Evolutionary conservation across 1,140 invertebrate genomes (phyloP).

Genomic region (Drosophila willistoni): DNA sequence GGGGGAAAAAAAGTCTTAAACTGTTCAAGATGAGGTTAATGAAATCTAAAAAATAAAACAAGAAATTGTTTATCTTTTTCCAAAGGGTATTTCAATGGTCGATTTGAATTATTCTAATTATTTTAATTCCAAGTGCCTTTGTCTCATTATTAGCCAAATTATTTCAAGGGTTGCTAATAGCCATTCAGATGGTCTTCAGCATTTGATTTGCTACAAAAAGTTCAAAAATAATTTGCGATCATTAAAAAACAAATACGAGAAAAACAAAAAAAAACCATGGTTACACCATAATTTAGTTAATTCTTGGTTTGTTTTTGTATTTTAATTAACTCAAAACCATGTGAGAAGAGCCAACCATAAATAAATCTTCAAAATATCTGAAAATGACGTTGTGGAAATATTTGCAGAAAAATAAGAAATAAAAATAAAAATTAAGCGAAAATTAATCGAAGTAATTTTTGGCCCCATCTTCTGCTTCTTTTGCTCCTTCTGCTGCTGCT

Average conservation of each 20-base stretch:
- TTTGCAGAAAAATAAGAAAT: conserved; percentile 70
- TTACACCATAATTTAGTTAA: conserved; percentile 75
- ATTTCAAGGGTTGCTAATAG: conserved; percentile 1
- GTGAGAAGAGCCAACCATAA: conserved; percentile 48
- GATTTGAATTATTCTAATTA: background rate
- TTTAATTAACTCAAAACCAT: conserved; percentile 68
- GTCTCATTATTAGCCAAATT: conserved; percentile 3
- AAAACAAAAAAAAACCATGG: conserved; percentile 53
- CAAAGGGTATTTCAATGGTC: conserved; percentile 4
- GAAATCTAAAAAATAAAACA: too few relatives aligned
- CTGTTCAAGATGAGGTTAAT: too few relatives aligned
- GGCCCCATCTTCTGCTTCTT: conserved; percentile 33
- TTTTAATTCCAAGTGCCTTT: background rate
- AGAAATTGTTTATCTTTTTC: background rate
- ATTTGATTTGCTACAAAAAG: conserved; percentile 50
- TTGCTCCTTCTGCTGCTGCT: conserved; percentile 6
- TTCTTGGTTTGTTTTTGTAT: conserved; percentile 47
- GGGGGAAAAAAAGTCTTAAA: background rate
- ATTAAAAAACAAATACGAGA: conserved; percentile 69
- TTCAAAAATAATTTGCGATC: conserved; percentile 69
- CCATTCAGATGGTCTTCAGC: conserved; percentile 8
- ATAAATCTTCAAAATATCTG: conserved; percentile 71
- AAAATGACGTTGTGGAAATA: conserved; percentile 71
- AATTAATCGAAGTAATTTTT: conserved; percentile 79
- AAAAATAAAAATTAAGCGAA: conserved; percentile 81